Evolutionary conservation across 2,797 vertebrate species (phyloP).

Genomic region (Pipistrellus pipistrellus): DNA sequence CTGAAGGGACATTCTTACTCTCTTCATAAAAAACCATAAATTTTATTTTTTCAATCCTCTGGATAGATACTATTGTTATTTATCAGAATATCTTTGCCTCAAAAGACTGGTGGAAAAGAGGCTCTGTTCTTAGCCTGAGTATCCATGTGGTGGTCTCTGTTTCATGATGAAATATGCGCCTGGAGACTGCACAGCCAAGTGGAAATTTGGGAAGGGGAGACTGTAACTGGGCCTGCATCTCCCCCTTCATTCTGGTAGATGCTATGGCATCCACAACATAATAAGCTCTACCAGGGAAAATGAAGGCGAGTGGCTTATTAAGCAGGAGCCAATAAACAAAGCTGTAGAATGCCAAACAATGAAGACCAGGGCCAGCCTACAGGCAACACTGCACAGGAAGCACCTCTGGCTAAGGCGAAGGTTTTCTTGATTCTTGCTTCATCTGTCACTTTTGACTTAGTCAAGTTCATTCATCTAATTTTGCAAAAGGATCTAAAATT

Average conservation of each 20-base stretch:
- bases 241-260: constrained; percentile 6
- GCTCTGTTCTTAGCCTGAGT: constrained; percentile 19
- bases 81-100: constrained; percentile 25
- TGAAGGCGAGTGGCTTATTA: background rate
- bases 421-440: background rate
- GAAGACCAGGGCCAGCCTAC: background rate
- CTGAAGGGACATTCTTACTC: constrained; percentile 20
- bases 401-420: background rate
- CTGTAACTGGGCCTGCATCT: background rate
- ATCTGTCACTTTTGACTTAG: background rate
- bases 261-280: background rate
- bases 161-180: constrained; percentile 18
- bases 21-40: background rate
- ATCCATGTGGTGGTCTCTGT: background rate
- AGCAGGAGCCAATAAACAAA: background rate
- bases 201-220: constrained; percentile 41
- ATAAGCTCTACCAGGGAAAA: background rate
- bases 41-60: background rate
- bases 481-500: constrained; percentile 9
- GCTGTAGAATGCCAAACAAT: background rate
- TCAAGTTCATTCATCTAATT: background rate
- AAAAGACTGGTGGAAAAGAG: constrained; percentile 23
- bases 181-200: background rate
- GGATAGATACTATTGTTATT: background rate
- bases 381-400: background rate